These are phyloP conservation scores for Nomia melanderi DNA, from an alignment of 1,140 invertebrate species.

Conservation along the genomic window DNA sequence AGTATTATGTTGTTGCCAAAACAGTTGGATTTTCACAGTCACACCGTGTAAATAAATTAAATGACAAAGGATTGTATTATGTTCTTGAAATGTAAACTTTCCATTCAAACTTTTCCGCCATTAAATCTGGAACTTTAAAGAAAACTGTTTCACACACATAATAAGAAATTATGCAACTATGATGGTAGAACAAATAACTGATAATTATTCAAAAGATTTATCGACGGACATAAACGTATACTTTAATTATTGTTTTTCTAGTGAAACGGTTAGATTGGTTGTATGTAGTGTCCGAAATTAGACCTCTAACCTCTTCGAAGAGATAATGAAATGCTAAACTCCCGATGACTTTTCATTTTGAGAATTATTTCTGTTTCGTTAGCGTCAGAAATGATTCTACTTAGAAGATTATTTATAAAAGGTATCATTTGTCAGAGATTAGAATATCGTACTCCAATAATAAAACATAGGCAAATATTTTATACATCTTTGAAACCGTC, in stretches of 20 bases:
- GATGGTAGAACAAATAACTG: background rate
- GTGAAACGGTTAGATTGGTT: background rate
- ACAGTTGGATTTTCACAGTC: no score
- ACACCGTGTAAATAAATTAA: no score
- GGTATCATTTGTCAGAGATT: background rate
- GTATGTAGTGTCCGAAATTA: background rate
- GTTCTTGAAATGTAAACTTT: no score
- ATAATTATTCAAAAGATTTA: background rate
- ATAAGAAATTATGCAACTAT: slow-evolving; percentile 1
- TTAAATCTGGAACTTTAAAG: background rate
- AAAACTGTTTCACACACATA: background rate
- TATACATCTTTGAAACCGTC: background rate
- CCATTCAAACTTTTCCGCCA: no score
- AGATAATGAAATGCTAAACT: background rate
- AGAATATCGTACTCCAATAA: background rate
- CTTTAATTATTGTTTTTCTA: background rate
- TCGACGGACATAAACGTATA: background rate
- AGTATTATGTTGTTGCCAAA: no score
- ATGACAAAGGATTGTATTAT: no score
- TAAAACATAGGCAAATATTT: slow-evolving; percentile 1
- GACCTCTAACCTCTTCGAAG: background rate
- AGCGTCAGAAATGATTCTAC: background rate
- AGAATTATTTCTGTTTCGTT: background rate
- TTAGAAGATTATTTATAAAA: slow-evolving; percentile 10
- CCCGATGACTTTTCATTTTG: slow-evolving; percentile 27